Base-by-base conservation (phyloP, 2,113 vertebrate genomes). In the rat (Rattus norvegicus) region DNA sequence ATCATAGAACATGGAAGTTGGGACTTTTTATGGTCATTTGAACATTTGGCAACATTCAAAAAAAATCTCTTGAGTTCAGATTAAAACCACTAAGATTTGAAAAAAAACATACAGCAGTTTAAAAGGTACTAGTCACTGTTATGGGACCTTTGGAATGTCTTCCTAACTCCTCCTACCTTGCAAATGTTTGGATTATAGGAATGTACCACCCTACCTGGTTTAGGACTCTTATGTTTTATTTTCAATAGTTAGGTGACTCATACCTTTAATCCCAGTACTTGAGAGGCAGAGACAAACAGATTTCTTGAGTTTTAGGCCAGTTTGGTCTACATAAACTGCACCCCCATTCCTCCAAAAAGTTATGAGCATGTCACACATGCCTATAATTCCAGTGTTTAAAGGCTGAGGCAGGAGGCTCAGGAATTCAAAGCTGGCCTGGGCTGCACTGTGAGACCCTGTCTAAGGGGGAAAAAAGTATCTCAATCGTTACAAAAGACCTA, bases 1-100 rank as follows among this genome's bases (percentile, higher is more conserved):
- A 39, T 92, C 72, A 52, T 90, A 92, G 86, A 89, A 91, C 36
- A 33, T 59, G 43, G 65, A 95, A 95, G n/a, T 79, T 81, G 65
- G 36, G 43, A 36, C 59, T 88, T 9, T 39, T 39, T 77, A 59
- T 85, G 59, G 39, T 69, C 28, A 39, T 67, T 49, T 65, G 59
- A 22, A 33, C 67, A 69, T 69, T 72, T 22, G n/a, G n/a, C 88
- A 59, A 83, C 19, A 52, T 81, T 94, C 28, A 94, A 47, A 72
- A 59, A 83, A 70, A 52, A 36, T 49, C 36, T 63, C 28, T 61
- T 69, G 16, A 84, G 19, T 36, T 86, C 30, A 86, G 43, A 33
- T 52, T 19, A 52, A 69, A 65, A 33, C 47, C 83, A 85, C 0
- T 65, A 65, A 65, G 26, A 85, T 43, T 65, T 67, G 56, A 61